phyloP scores from a whole-genome alignment of 2,113 vertebrate species.

The Cebus imitator region DNA sequence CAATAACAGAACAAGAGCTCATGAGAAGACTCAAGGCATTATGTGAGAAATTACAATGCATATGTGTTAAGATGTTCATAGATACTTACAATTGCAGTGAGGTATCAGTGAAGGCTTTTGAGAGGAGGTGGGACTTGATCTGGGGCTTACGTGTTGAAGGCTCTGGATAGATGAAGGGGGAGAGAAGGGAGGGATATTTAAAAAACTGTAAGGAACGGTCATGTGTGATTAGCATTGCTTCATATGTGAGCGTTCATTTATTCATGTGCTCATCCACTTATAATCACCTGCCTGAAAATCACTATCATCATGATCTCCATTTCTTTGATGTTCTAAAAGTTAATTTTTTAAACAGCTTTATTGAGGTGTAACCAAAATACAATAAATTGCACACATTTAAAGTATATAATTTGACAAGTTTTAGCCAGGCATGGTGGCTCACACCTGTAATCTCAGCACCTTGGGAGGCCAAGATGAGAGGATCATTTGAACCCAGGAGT shows the following conservation, averaged over 20 bases:
- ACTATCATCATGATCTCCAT: not conserved
- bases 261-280: accelerated
- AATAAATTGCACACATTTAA: not conserved
- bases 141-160: not conserved
- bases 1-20: not conserved
- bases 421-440: no score
- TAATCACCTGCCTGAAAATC: not conserved
- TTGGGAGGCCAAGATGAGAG: no score
- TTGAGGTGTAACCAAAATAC: not conserved
- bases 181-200: not conserved
- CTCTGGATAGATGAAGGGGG: not conserved
- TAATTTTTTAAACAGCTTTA: not conserved
- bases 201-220: not conserved
- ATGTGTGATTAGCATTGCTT: not conserved
- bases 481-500: no score
- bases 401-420: not conserved
- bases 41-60: not conserved
- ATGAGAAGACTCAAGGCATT: accelerated
- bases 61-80: accelerated
- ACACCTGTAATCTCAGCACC: no score
- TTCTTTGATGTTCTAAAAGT: not conserved
- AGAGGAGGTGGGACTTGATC: not conserved
- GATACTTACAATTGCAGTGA: not conserved
- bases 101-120: not conserved
- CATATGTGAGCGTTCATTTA: not conserved